Percentiles rank a stretch among this genome's conserved stretches.
These are phyloP conservation scores for Norana najaformis DNA, from an alignment of 2,888 invertebrate genomes.

Conservation along the genomic window DNA sequence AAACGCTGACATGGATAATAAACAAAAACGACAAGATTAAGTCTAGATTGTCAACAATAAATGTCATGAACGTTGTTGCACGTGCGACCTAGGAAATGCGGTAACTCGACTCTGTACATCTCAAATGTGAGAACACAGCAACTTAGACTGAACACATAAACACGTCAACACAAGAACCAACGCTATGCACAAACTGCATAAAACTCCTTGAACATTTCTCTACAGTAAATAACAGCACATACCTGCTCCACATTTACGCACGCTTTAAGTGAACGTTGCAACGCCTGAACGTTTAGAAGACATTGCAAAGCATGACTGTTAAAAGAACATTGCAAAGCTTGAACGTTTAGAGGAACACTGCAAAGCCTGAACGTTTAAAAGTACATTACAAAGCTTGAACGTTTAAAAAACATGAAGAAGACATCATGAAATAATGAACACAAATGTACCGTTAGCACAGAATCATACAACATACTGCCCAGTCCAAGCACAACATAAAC, in stretches of 20 bases:
- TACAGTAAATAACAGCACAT: background rate
- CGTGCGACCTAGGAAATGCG: background rate
- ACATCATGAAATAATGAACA: background rate
- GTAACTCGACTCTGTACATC: background rate
- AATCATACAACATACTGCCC: background rate
- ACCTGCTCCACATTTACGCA: background rate
- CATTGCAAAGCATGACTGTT: no score
- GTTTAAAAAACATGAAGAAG: background rate
- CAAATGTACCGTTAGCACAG: background rate
- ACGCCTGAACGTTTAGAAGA: background rate
- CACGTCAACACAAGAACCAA: background rate
- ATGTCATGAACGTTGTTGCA: constrained; percentile 17
- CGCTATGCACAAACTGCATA: background rate
- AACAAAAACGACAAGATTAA: constrained; percentile 14
- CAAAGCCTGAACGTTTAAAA: no score
- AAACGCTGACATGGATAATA: background rate
- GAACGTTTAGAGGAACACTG: background rate
- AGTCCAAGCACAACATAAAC: background rate
- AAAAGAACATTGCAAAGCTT: background rate
- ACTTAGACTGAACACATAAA: background rate
- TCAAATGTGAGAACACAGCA: background rate
- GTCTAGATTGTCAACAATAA: constrained; percentile 21
- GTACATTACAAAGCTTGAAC: background rate
- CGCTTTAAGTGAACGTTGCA: background rate
- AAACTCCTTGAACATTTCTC: background rate